Conservation (phyloP, 2,797 vertebrate species). For the Ctenopoma multispine region DNA sequence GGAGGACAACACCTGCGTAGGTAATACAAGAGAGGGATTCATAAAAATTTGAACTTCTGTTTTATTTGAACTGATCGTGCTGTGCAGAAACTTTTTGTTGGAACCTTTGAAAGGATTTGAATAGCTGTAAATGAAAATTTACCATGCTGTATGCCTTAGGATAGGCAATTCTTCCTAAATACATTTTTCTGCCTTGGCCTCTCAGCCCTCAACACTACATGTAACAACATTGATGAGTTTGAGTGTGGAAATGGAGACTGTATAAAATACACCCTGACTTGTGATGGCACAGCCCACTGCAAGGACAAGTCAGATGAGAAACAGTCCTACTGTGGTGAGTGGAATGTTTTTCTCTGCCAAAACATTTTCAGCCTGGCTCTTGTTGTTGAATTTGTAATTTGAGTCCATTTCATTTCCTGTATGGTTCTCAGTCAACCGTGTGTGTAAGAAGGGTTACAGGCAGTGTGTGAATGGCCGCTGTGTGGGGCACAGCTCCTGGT, state of each 20-base stretch:
- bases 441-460: slow-evolving; percentile 92
- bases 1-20: slow-evolving; percentile 96
- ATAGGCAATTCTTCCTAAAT: background rate
- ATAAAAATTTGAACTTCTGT: background rate
- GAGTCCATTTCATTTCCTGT: slow-evolving; percentile 17
- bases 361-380: slow-evolving; percentile 81
- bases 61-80: background rate
- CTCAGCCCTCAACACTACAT: slow-evolving; percentile 92
- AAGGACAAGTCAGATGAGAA: slow-evolving; percentile 99
- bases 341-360: slow-evolving; percentile 70
- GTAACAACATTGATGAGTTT: slow-evolving; percentile 91
- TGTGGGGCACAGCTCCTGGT: slow-evolving; percentile 87
- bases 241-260: slow-evolving; percentile 98
- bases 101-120: slow-evolving; percentile 11
- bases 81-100: background rate
- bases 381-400: slow-evolving; percentile 40
- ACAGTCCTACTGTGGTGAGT: slow-evolving; percentile 96
- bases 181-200: slow-evolving; percentile 40
- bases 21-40: slow-evolving; percentile 80
- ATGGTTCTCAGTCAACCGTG: slow-evolving; percentile 88
- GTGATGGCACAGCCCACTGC: slow-evolving; percentile 93
- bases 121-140: background rate
- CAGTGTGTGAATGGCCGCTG: slow-evolving; percentile 92
- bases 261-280: slow-evolving; percentile 95
- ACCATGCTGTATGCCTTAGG: background rate